These are phyloP conservation scores for Carcinoscorpius rotundicauda DNA, from an alignment of 1,140 invertebrate species.

Conservation along the genomic window DNA sequence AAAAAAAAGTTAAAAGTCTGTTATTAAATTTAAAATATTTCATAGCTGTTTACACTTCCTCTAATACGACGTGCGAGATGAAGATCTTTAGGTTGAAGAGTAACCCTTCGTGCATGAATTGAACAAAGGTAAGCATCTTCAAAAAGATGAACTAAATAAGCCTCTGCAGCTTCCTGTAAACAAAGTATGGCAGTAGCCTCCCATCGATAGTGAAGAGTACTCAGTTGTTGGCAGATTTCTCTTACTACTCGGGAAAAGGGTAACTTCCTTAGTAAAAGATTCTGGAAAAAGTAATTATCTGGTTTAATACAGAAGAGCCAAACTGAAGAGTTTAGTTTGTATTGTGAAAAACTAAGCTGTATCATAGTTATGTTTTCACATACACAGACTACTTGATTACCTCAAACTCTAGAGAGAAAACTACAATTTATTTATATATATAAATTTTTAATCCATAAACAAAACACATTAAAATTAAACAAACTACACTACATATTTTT, in stretches of 20 bases:
- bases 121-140: slow-evolving; percentile 33
- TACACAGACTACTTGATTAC: too few relatives aligned
- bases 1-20: too few relatives aligned
- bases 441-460: too few relatives aligned
- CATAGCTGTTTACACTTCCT: slow-evolving; percentile 4
- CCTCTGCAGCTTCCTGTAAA: slow-evolving; percentile 32
- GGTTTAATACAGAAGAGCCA: too few relatives aligned
- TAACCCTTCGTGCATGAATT: slow-evolving; percentile 32
- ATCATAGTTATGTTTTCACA: too few relatives aligned
- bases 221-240: slow-evolving; percentile 63
- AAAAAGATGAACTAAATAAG: slow-evolving; percentile 30
- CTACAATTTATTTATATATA: too few relatives aligned
- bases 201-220: slow-evolving; percentile 26
- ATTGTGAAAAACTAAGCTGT: too few relatives aligned
- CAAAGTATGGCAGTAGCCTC: slow-evolving; percentile 17
- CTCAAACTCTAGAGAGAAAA: too few relatives aligned
- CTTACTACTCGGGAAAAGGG: slow-evolving; percentile 34
- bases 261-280: slow-evolving; percentile 44
- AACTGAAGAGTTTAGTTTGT: too few relatives aligned
- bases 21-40: too few relatives aligned
- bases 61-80: slow-evolving; percentile 29
- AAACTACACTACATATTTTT: too few relatives aligned
- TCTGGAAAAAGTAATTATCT: slow-evolving; percentile 4
- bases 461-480: too few relatives aligned
- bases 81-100: slow-evolving; percentile 30